These are phyloP conservation scores for Magallana angulata DNA, from an alignment of 1,140 invertebrate genomes.

Conservation along the genomic window DNA sequence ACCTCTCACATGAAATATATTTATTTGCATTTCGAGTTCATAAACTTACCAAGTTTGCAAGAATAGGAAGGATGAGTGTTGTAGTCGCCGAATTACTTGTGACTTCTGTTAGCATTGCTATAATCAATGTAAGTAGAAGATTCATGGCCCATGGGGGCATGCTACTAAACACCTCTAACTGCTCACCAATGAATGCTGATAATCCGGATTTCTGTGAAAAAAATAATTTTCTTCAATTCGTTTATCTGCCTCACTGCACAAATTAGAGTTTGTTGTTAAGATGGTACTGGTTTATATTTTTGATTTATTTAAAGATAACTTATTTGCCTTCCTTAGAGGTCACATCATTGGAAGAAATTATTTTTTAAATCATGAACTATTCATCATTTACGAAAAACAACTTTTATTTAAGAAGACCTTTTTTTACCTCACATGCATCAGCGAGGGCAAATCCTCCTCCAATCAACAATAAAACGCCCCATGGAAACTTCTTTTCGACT, in stretches of 20 bases:
- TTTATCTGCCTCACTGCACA: too few relatives aligned
- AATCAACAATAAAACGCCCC: constrained; percentile 80
- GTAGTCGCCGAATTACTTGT: constrained; percentile 79
- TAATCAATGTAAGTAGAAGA: constrained; percentile 70
- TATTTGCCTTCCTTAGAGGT: too few relatives aligned
- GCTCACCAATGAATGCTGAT: constrained; percentile 59
- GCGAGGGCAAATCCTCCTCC: constrained; percentile 92
- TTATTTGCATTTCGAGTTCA: too few relatives aligned
- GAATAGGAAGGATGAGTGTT: constrained; percentile 79
- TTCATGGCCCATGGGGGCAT: constrained; percentile 70
- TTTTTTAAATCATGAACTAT: too few relatives aligned
- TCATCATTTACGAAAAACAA: too few relatives aligned
- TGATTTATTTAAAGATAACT: too few relatives aligned
- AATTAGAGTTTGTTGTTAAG: too few relatives aligned
- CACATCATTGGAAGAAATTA: too few relatives aligned
- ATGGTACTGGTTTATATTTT: too few relatives aligned
- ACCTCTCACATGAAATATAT: too few relatives aligned
- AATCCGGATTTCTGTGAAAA: constrained; percentile 53
- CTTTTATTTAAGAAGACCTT: too few relatives aligned
- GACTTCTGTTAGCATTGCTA: constrained; percentile 77
- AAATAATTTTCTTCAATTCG: background rate
- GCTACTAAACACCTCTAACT: constrained; percentile 64
- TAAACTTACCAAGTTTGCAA: constrained; percentile 74
- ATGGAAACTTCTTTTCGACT: constrained; percentile 77
- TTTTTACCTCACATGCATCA: constrained; percentile 50